Base-by-base conservation (phyloP, 2,888 invertebrate genomes). In the Clistopyga incitator region DNA sequence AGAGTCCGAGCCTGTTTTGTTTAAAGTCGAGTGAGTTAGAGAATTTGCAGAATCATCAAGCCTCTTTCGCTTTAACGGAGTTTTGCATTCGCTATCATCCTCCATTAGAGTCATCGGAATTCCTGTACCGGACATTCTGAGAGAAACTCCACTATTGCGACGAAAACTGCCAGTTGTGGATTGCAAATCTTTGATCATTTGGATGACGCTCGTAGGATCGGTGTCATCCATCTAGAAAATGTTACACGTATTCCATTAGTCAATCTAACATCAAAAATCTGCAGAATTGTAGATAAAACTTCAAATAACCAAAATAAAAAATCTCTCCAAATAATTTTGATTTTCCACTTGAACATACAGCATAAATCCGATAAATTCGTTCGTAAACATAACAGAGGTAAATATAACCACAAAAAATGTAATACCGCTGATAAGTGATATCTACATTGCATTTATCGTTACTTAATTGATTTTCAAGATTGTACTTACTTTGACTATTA, bases 101-200 rank as follows among this genome's bases (percentile, higher is more conserved):
- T 78, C 78, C 64, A 81, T 54, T 23, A 81, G 29, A 0, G 75
- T 70, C 81, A 82, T 78, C 3, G 85, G 79, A 38, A 84, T 70
- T 13, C 87, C 83, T 1, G 88, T 84, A 0, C 88, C 88, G 3
- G 91, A 90, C 6, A 89, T 85, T 34, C 90, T 86, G 11, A 90
- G 42, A 0, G 90, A 84, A 2, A 88, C 65, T 4, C 83, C 79
- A 67, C 87, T 88, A 18, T 85, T 88, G 8, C 86, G 84, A 59
- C 88, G 88, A 80, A 88, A 89, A n/a, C 78, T 83, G 15, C 89
- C 87, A 3, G 90, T 81, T 15, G 89, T 89, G 8, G 92, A 91
- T 76, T 90, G 89, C 29, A 93, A 82, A 75, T 93, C 92, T 59
- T 92, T 90, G 18, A 93, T 90, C 91, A 93, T 92, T 88, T 92